Evolutionary conservation across 2,888 invertebrate genomes (phyloP).

Genomic region (Mythimna loreyi): DNA sequence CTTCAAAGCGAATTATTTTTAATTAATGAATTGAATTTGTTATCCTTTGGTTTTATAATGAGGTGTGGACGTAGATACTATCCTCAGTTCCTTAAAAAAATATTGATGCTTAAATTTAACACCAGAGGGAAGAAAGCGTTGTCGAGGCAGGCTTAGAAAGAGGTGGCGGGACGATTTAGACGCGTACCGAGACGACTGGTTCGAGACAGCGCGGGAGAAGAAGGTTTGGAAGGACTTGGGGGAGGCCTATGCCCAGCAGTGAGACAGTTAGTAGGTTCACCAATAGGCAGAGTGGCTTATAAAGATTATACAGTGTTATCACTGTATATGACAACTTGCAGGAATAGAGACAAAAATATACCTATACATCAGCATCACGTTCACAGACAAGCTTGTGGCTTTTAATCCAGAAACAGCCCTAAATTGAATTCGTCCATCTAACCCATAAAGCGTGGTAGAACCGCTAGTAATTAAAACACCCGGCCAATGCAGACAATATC

Average conservation of each 20-base stretch:
- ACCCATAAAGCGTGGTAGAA: slow-evolving; percentile 51
- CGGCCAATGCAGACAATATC: slow-evolving; percentile 55
- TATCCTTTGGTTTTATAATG: slow-evolving; percentile 1
- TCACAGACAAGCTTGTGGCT: neutral
- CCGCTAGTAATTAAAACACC: slow-evolving; percentile 61
- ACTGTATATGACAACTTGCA: neutral
- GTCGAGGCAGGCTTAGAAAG: too few relatives aligned
- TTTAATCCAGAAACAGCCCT: slow-evolving; percentile 24
- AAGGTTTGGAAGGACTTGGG: too few relatives aligned
- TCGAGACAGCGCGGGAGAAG: too few relatives aligned
- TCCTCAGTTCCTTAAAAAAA: neutral
- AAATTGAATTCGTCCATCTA: slow-evolving; percentile 56
- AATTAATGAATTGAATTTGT: slow-evolving; percentile 30
- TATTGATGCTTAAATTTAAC: neutral
- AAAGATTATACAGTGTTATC: neutral
- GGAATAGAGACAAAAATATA: neutral
- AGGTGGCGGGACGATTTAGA: too few relatives aligned
- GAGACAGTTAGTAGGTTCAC: too few relatives aligned
- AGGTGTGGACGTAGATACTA: neutral
- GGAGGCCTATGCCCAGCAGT: too few relatives aligned
- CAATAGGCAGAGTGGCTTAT: too few relatives aligned
- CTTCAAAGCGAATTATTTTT: slow-evolving; percentile 46
- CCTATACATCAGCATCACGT: neutral
- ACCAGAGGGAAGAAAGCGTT: too few relatives aligned
- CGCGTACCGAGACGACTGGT: too few relatives aligned